A percentile compares a stretch with the other conserved stretches of the same genome.
These are phyloP conservation scores for Amphipoea oculea DNA, from an alignment of 2,888 invertebrate genomes.

Conservation along the genomic window DNA sequence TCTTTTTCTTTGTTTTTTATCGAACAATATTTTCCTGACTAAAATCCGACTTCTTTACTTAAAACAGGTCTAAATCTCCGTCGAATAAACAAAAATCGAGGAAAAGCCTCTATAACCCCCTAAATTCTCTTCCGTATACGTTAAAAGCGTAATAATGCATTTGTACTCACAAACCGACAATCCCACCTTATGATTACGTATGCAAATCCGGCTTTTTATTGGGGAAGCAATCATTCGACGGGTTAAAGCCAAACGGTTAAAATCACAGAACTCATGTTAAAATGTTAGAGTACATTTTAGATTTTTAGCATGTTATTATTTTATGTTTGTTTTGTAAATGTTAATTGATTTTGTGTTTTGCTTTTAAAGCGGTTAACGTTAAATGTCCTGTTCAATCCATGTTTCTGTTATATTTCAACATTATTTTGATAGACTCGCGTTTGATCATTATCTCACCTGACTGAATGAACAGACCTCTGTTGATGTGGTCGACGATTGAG, in stretches of 20 bases:
- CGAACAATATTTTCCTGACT: background rate
- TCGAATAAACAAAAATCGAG: background rate
- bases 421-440: background rate
- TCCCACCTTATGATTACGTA: conserved; percentile 53
- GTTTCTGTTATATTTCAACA: background rate
- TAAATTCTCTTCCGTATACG: conserved; percentile 4
- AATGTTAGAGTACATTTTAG: conserved; percentile 36
- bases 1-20: background rate
- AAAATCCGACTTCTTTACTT: background rate
- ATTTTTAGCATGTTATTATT: conserved; percentile 7
- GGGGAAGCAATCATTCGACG: conserved; percentile 47
- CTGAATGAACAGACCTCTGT: too few species aligned
- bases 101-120: background rate
- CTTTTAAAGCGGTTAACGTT: background rate
- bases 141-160: conserved; percentile 39
- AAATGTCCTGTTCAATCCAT: background rate
- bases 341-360: conserved; percentile 1
- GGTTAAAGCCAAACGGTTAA: conserved; percentile 34
- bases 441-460: background rate
- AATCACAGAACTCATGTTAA: conserved; percentile 50
- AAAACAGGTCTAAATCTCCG: background rate
- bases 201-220: conserved; percentile 64
- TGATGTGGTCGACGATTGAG: background rate
- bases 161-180: conserved; percentile 27
- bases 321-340: conserved; percentile 7